A percentile compares a stretch with the other conserved stretches of the same genome.
Conservation (phyloP, 2,888 invertebrate species). For the Cephalotes varians region DNA sequence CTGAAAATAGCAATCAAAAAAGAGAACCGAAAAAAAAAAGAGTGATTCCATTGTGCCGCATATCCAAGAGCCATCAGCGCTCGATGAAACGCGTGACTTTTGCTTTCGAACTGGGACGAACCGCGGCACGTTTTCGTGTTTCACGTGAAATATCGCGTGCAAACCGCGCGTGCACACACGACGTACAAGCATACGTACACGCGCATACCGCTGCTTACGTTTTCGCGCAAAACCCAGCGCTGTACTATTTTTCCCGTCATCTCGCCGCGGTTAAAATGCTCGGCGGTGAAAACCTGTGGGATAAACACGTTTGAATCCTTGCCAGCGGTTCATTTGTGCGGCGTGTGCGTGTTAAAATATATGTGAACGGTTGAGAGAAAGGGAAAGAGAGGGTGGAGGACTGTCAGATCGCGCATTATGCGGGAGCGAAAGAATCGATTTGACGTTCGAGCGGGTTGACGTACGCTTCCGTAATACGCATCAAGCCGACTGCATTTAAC, state of each 20-base stretch:
- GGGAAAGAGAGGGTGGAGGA: background rate
- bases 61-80: slow-evolving; percentile 48
- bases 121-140: slow-evolving; percentile 27
- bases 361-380: background rate
- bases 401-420: slow-evolving; percentile 44
- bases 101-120: slow-evolving; percentile 46
- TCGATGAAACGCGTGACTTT: slow-evolving; percentile 50
- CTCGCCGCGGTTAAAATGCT: slow-evolving; percentile 44
- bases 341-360: slow-evolving; percentile 17
- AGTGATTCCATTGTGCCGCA: slow-evolving; percentile 20
- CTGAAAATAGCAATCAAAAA: slow-evolving; percentile 4
- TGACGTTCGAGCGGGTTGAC: slow-evolving; percentile 51
- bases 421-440: slow-evolving; percentile 50
- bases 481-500: slow-evolving; percentile 51
- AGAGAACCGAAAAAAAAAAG: background rate
- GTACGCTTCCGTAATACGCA: slow-evolving; percentile 51
- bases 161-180: background rate
- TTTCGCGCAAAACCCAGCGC: slow-evolving; percentile 19
- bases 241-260: slow-evolving; percentile 26
- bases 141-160: slow-evolving; percentile 38
- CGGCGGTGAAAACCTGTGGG: slow-evolving; percentile 45
- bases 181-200: background rate
- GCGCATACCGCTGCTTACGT: background rate
- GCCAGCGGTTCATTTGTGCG: slow-evolving; percentile 57
- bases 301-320: slow-evolving; percentile 62